Base-by-base conservation (phyloP, 2,797 vertebrate species). In the Buphagus erythrorhynchus region DNA sequence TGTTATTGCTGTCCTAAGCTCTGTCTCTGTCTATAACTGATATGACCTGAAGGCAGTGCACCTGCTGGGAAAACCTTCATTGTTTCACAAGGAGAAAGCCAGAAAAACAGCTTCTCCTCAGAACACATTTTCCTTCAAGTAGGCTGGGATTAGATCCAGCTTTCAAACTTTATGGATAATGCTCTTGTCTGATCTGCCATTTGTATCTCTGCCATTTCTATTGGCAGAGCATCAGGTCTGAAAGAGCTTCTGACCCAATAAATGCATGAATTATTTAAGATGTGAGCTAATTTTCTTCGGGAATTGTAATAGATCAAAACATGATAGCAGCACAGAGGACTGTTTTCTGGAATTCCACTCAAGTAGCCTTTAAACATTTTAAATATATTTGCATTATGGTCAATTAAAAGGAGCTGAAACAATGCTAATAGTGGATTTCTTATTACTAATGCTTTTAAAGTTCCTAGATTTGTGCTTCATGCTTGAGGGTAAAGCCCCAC, bases 201-300 rank as follows among this genome's bases (percentile, higher is more conserved):
- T 93, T 96, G 86, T 93, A 40, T 75, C 89, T 90, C 84, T 96
- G 94, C 92, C 78, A 86, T 81, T 96, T 88, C 78, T 65, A 72
- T n/a, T 94, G 92, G 92, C 85, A 93, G 76, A 92, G 89, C 79
- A 80, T 90, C 81, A 66, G 78, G 62, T 86, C 75, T 88, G 85
- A 62, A 91, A 52, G 38, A 92, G 84, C 71, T 35, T 85, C 85
- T 93, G 94, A 97, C 92, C 92, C 89, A 91, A 72, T 68, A 80
- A 95, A 83, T 51, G 81, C 75, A 83, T 91, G 84, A 92, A 96
- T 96, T 94, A 95, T 92, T 96, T 87, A 96, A 95, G 92, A 86
- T 0, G 1, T 51, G 81, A 88, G 84, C 88, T 94, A 83, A 91
- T 95, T 96, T 91, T 95, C 66, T 81, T 48, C 6, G 11, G 78